Conservation (phyloP, 2,888 invertebrate species). For the Mythimna lalbum region DNA sequence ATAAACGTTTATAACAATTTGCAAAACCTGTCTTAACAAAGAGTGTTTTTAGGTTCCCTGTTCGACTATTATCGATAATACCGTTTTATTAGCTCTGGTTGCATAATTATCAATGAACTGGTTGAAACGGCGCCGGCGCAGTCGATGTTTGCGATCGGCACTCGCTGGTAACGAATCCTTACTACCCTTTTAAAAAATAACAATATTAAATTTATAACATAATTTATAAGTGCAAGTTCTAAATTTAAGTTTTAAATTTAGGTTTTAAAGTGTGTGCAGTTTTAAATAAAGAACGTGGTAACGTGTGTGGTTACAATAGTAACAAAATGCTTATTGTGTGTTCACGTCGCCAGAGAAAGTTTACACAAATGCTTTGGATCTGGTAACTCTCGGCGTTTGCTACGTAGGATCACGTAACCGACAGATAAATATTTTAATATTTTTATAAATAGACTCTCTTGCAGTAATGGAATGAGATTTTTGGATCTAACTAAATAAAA, state of each 20-base stretch:
- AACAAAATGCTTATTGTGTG: constrained; percentile 61
- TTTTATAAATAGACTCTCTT: neutral
- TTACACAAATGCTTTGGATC: constrained; percentile 67
- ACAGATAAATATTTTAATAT: constrained; percentile 16
- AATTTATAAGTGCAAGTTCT: constrained; percentile 26
- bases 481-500: neutral
- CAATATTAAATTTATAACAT: constrained; percentile 24
- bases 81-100: constrained; percentile 78
- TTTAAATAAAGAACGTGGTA: constrained; percentile 34
- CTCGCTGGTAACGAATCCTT: constrained; percentile 72
- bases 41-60: constrained; percentile 63
- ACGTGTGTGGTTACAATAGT: constrained; percentile 42
- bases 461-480: too few relatives aligned
- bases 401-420: constrained; percentile 49
- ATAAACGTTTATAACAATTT: constrained; percentile 34
- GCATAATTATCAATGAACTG: constrained; percentile 79
- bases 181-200: constrained; percentile 53
- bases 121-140: constrained; percentile 72
- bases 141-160: constrained; percentile 74
- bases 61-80: constrained; percentile 76
- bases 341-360: constrained; percentile 71
- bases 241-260: constrained; percentile 13
- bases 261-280: constrained; percentile 24
- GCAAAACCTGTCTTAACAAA: constrained; percentile 63
- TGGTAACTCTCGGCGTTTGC: constrained; percentile 64